These are phyloP conservation scores for Bombus confusus DNA, from an alignment of 1,140 invertebrate species.

Conservation along the genomic window DNA sequence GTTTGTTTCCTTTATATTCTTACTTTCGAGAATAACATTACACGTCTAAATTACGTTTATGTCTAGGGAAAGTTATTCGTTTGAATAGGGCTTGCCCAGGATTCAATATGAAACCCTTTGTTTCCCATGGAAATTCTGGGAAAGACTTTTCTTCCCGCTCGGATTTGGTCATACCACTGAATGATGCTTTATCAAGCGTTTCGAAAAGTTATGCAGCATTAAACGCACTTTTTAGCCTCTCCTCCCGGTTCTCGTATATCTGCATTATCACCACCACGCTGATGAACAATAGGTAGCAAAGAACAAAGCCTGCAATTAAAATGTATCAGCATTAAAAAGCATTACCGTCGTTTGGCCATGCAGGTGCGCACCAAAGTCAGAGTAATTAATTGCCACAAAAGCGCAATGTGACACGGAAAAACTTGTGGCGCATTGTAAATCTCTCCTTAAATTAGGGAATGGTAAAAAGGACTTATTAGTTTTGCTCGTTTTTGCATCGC, in stretches of 20 bases:
- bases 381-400: conserved; percentile 7
- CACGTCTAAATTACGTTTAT: neutral
- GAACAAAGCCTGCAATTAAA: conserved; percentile 81
- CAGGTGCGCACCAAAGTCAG: neutral
- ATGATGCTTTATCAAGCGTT: neutral
- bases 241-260: conserved; percentile 71
- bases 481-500: neutral
- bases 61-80: conserved; percentile 23
- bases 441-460: conserved; percentile 4
- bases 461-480: neutral
- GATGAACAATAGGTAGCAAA: conserved; percentile 85
- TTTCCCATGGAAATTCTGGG: neutral
- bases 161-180: neutral
- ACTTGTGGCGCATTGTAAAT: conserved; percentile 11
- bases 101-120: neutral
- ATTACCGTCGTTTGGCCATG: neutral
- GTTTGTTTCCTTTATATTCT: conserved; percentile 1
- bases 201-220: neutral
- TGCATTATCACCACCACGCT: conserved; percentile 83
- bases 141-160: neutral
- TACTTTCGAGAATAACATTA: conserved; percentile 11
- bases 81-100: neutral
- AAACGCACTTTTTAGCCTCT: conserved; percentile 68
- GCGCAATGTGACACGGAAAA: conserved; percentile 22
- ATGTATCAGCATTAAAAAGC: conserved; percentile 58